Evolutionary conservation across 2,113 vertebrate genomes (phyloP), one percentile per base, ranked within the genome.

Genomic region (Gavia stellata): DNA sequence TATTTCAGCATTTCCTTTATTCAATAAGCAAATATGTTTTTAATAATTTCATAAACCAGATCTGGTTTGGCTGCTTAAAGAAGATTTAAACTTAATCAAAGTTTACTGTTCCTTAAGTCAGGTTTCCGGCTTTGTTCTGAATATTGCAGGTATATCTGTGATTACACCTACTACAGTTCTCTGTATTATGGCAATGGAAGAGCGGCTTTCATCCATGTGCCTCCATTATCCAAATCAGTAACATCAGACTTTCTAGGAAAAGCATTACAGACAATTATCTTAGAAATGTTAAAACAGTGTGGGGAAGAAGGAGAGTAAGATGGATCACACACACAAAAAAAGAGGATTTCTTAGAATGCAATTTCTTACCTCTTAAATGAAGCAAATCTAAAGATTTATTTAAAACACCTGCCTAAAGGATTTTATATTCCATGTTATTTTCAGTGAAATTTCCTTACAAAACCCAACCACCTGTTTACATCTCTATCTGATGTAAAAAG

Each of bases 81-180:
- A 71, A 24, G 52, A 88, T 88, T 90, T 73, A 75, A 62, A 93
- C 94, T 44, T 85, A 90, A 88, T 52, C 82, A 42, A 68, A 63
- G 47, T 56, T 74, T 92, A 45, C 59, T 45, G 36, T 78, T 80
- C 13, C 44, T 92, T 80, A 92, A 92, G 82, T 65, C 83, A 67
- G 36, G 36, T 42, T 94, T 88, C 78, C 87, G 66, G 45, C 34
- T 58, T 38, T 84, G 58, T 65, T 81, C 59, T 56, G 21, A 65
- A 15, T 75, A 26, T 34, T 73, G 47, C 83, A 99, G 99, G 94
- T 99, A 98, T 17, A 59, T 99, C 96, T 99, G 99, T 28, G 98
- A 99, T 97, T 99, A 98, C 90, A 97, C 97, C 36, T 98, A 98
- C 95, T 99, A 98, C 81, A 68, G 97, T 68, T 99, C 98, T 14